Evolutionary conservation across 2,113 vertebrate species (phyloP).

Genomic region (Epinephelus fuscoguttatus): DNA sequence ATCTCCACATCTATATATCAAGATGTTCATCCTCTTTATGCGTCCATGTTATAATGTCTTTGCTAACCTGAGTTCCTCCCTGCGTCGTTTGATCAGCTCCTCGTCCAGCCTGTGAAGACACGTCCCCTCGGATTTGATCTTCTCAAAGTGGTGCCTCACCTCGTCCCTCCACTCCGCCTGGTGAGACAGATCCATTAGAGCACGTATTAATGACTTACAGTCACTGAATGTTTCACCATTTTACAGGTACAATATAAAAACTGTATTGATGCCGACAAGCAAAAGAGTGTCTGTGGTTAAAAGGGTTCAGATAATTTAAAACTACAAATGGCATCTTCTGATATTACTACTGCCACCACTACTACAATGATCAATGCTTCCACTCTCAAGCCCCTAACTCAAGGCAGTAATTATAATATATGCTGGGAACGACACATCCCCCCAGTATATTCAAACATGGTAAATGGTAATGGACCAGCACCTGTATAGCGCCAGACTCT

Average conservation of each 20-base stretch:
- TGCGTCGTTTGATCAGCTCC: constrained; percentile 93
- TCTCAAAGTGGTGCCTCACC: constrained; percentile 96
- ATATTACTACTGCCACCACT: not conserved
- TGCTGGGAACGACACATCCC: no score
- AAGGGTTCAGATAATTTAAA: not conserved
- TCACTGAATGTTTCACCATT: not conserved
- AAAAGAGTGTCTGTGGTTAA: not conserved
- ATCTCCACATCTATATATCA: not conserved
- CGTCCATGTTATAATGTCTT: not conserved
- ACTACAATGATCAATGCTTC: not conserved
- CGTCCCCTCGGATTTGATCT: constrained; percentile 97
- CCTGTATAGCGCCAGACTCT: no score
- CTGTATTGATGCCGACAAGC: not conserved
- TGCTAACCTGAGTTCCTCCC: constrained; percentile 94
- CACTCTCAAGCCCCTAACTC: not conserved
- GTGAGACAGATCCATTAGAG: not conserved
- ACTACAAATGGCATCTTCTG: not conserved
- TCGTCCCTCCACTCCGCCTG: constrained; percentile 97
- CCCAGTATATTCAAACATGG: no score
- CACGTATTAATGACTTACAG: not conserved
- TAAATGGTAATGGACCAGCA: no score
- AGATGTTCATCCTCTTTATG: not conserved
- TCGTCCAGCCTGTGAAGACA: constrained; percentile 96
- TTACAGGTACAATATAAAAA: not conserved
- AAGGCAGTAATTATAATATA: no score